phyloP scores from a whole-genome alignment of 2,888 invertebrate species.

The Pegoplata infirma region DNA sequence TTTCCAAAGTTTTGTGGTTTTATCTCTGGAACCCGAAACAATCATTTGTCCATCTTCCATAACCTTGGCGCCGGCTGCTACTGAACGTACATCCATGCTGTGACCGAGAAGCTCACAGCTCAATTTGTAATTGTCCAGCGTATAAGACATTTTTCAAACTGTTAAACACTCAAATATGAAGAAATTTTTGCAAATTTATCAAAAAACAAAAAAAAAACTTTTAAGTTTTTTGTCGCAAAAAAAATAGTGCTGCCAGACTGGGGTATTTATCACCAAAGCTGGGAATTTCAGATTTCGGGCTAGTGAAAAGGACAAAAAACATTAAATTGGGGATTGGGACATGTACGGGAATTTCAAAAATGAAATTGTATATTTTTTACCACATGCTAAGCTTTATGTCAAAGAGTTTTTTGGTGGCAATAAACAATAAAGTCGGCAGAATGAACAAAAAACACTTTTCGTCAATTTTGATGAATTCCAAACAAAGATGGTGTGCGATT shows the following conservation, averaged over 20 bases:
- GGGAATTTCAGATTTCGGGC: too few relatives aligned
- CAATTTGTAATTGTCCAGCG: conserved; percentile 84
- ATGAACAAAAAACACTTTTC: too few relatives aligned
- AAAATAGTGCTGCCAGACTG: neutral
- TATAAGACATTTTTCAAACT: conserved; percentile 66
- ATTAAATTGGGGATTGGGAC: too few relatives aligned
- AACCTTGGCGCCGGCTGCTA: conserved; percentile 79
- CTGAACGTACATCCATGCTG: conserved; percentile 90
- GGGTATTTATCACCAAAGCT: too few relatives aligned
- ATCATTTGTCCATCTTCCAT: conserved; percentile 83
- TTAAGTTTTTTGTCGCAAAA: neutral
- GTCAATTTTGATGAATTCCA: too few relatives aligned
- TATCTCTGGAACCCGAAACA: conserved; percentile 93
- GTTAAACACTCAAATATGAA: neutral
- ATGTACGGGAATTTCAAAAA: too few relatives aligned
- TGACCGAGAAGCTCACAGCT: conserved; percentile 89
- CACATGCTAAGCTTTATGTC: too few relatives aligned
- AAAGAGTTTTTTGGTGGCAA: too few relatives aligned
- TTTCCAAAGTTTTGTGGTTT: conserved; percentile 91
- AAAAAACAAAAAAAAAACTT: neutral
- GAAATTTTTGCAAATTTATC: conserved; percentile 6
- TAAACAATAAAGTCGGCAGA: too few relatives aligned
- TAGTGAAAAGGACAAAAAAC: too few relatives aligned
- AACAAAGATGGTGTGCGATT: too few relatives aligned
- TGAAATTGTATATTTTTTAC: too few relatives aligned